Percentiles rank a stretch among this genome's conserved stretches.
Evolutionary conservation across 2,888 invertebrate genomes (phyloP).

Genomic region (Caradrina kadenii): DNA sequence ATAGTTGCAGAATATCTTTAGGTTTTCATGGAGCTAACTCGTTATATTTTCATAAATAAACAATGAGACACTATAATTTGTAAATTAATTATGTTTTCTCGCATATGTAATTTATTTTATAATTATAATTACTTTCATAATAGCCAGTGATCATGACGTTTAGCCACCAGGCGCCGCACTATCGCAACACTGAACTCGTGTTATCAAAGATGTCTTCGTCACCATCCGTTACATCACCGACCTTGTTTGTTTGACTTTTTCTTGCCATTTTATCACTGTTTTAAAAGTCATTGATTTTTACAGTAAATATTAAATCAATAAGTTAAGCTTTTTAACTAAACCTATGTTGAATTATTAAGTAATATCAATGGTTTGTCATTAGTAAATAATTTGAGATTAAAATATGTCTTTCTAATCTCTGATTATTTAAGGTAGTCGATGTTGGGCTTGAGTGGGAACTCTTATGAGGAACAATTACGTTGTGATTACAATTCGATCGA

Average conservation of each 20-base stretch:
- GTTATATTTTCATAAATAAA: slow-evolving; percentile 42
- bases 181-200: slow-evolving; percentile 75
- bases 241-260: slow-evolving; percentile 87
- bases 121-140: slow-evolving; percentile 63
- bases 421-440: not conserved
- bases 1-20: slow-evolving; percentile 8
- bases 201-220: slow-evolving; percentile 81
- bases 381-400: not conserved
- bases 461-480: slow-evolving; percentile 9
- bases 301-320: slow-evolving; percentile 16
- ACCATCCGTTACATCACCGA: slow-evolving; percentile 84
- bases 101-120: slow-evolving; percentile 59
- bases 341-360: not conserved
- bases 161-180: slow-evolving; percentile 58
- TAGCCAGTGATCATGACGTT: slow-evolving; percentile 71
- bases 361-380: not conserved
- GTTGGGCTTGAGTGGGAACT: not conserved
- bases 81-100: slow-evolving; percentile 62
- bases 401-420: not conserved
- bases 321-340: not conserved
- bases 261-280: slow-evolving; percentile 67
- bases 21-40: slow-evolving; percentile 7
- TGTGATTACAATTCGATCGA: slow-evolving; percentile 12
- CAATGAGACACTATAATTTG: slow-evolving; percentile 48
- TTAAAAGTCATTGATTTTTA: slow-evolving; percentile 37